These are phyloP conservation scores for Agrotis exclamationis DNA, from an alignment of 2,888 invertebrate species.

Conservation along the genomic window DNA sequence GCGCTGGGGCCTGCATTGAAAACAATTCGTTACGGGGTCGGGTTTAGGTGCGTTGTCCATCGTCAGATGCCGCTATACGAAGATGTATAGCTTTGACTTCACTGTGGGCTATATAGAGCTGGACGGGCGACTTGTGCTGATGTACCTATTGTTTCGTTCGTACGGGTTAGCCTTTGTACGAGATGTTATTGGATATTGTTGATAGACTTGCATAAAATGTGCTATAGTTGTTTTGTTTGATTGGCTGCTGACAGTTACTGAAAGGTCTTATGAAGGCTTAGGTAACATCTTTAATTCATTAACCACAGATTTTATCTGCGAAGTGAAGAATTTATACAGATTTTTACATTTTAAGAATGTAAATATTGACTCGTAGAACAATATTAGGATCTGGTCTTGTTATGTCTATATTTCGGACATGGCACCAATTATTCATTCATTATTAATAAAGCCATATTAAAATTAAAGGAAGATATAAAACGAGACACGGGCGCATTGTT, in stretches of 20 bases:
- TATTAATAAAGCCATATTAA: too few relatives aligned
- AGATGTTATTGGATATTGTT: conserved; percentile 19
- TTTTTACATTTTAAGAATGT: too few relatives aligned
- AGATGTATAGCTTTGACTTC: conserved; percentile 37
- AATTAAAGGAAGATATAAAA: too few relatives aligned
- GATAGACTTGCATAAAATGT: conserved; percentile 1
- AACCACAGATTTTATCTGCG: too few relatives aligned
- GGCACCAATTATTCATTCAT: too few relatives aligned
- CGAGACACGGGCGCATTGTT: too few relatives aligned
- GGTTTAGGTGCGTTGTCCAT: conserved; percentile 28
- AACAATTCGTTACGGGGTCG: conserved; percentile 28
- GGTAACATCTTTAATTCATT: background rate
- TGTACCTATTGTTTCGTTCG: conserved; percentile 9
- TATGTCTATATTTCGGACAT: too few relatives aligned
- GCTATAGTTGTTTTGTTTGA: background rate
- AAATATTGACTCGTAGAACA: background rate
- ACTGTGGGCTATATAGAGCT: conserved; percentile 5
- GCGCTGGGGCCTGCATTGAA: conserved; percentile 22
- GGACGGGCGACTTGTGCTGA: conserved; percentile 12
- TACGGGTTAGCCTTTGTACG: conserved; percentile 18
- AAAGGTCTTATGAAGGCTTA: background rate
- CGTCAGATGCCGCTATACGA: conserved; percentile 10
- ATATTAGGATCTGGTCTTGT: too few relatives aligned
- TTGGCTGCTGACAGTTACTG: background rate
- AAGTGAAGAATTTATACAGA: too few relatives aligned